Base-by-base conservation (phyloP, 2,888 invertebrate genomes). In the Microplitis manilae region DNA sequence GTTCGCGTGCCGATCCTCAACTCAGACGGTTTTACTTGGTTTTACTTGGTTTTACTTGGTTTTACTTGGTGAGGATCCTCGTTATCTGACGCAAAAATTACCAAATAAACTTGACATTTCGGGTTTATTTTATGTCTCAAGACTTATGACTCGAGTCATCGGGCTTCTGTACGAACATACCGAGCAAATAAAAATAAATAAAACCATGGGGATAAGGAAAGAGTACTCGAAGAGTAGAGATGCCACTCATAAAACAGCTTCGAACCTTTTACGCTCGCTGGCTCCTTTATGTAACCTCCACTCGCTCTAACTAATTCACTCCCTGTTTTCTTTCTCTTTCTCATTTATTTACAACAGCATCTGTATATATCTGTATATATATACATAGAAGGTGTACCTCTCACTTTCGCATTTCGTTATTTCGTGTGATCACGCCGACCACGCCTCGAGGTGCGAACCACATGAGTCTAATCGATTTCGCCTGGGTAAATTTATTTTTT, bases 381-480 rank as follows among this genome's bases (percentile, higher is more conserved):
- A 40, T 69, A 67, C 70, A 50, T 50, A 50, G 50, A 50, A 50
- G 50, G 4, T 64, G 41, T 77, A 72, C 73, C 75, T 59, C 77
- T 65, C 75, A 72, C 60, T 67, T 76, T 68, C 74, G 72, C 68
- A 72, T 78, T 77, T 80, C 68, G 84, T 84, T 84, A 82, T 83
- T 84, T 81, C 30, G 78, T 80, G 75, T 80, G 80, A 80, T 80
- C 74, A 79, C 72, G 79, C 79, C 79, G 77, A 79, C 78, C 79
- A 79, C 79, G 79, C 80, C 80, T 79, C 77, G 65, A 80, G 80
- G 80, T 80, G 80, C 78, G 78, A 78, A 79, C 80, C 80, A 79
- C 77, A 77, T 79, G 75, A 78, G 78, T 80, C 80, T 80, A 79
- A 79, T 80, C 80, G 78, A 80, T 80, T 80, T 78, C 73, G 75